A percentile compares a stretch with the other conserved stretches of the same genome.
phyloP scores from a whole-genome alignment of 2,113 vertebrate species.

The Tragelaphus strepsiceros region DNA sequence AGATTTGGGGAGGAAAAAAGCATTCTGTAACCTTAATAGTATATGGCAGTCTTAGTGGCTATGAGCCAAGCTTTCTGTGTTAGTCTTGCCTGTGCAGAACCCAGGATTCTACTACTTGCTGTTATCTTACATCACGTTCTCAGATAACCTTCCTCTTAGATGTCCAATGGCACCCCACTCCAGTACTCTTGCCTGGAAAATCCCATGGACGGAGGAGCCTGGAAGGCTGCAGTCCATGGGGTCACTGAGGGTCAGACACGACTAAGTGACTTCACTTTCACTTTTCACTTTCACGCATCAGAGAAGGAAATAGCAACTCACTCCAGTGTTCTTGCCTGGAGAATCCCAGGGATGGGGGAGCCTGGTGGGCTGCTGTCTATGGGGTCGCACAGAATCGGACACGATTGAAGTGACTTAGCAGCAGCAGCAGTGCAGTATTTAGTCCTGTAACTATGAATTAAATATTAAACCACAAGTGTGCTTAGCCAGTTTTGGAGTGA shows the following conservation, averaged over 20 bases:
- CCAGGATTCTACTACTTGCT: not conserved
- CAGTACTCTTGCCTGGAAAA: too few relatives aligned
- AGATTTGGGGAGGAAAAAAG: not conserved
- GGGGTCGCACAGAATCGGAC: too few relatives aligned
- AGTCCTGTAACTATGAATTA: conserved; percentile 7
- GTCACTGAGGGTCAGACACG: too few relatives aligned
- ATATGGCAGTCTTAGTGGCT: not conserved
- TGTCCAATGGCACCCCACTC: not conserved
- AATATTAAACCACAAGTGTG: not conserved
- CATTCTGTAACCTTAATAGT: not conserved
- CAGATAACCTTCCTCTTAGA: not conserved
- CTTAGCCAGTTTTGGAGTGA: not conserved
- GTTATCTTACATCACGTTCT: not conserved
- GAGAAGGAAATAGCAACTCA: too few relatives aligned
- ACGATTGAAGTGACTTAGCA: too few relatives aligned
- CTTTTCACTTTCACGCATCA: too few relatives aligned
- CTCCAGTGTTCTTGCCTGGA: too few relatives aligned
- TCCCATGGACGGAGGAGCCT: too few relatives aligned
- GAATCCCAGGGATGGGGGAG: too few relatives aligned
- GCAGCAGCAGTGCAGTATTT: not conserved
- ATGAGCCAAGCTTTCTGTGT: not conserved
- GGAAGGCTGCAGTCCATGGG: too few relatives aligned
- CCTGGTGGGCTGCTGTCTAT: too few relatives aligned
- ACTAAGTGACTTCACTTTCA: too few relatives aligned
- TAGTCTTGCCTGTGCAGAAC: not conserved